phyloP scores from a whole-genome alignment of 2,797 vertebrate genomes.

The Melopsittacus undulatus region DNA sequence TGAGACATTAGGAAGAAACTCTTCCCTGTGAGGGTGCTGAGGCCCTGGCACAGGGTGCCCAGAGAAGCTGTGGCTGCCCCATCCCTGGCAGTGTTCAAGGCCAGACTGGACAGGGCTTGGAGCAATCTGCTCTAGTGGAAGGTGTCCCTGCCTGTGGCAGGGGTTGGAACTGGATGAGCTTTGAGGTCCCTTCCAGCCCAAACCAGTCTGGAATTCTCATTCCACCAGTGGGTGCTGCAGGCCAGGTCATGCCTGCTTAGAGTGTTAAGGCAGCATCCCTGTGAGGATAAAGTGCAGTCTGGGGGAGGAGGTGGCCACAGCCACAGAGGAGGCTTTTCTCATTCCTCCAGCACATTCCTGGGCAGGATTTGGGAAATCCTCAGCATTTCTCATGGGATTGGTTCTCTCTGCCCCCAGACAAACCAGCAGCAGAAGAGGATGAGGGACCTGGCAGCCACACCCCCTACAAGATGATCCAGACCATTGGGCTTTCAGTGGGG shows the following conservation, averaged over 20 bases:
- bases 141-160: background rate
- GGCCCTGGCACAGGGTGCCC: no score
- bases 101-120: background rate
- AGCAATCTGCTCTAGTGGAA: background rate
- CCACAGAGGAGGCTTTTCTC: accelerated
- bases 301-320: background rate
- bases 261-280: background rate
- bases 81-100: no score
- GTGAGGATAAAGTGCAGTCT: accelerated
- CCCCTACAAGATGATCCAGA: constrained; percentile 99
- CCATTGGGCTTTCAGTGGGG: constrained; percentile 94
- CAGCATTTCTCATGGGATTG: accelerated
- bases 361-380: background rate
- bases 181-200: background rate
- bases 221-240: background rate
- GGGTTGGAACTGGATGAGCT: background rate
- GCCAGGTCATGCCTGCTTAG: background rate
- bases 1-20: background rate
- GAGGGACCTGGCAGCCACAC: constrained; percentile 79
- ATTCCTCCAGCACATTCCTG: background rate
- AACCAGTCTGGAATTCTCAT: background rate
- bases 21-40: background rate
- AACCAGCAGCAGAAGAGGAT: constrained; percentile 68
- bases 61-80: no score
- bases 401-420: constrained; percentile 80